Conservation (phyloP, 2,888 invertebrate species). For the Microctonus brassicae region DNA sequence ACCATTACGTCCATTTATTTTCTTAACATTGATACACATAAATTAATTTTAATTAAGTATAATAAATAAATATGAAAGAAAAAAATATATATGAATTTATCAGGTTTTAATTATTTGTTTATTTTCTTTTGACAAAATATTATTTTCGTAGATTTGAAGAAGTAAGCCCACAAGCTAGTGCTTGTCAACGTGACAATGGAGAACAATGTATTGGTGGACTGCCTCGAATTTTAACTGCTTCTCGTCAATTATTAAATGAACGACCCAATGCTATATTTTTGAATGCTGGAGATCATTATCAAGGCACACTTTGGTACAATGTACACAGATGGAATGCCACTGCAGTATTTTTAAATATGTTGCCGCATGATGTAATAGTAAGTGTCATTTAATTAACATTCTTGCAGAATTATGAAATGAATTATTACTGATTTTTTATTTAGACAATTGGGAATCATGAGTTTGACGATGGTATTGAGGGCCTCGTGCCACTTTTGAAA, state of each 20-base stretch:
- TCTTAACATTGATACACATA: not conserved
- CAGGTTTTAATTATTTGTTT: not conserved
- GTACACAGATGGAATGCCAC: conserved; percentile 82
- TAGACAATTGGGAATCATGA: conserved; percentile 91
- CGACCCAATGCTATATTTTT: conserved; percentile 77
- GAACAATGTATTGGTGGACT: conserved; percentile 78
- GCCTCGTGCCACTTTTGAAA: conserved; percentile 80
- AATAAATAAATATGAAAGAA: not conserved
- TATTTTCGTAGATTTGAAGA: conserved; percentile 73
- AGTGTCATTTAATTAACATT: conserved; percentile 41
- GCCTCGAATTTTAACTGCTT: conserved; percentile 75
- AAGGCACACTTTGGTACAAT: conserved; percentile 89
- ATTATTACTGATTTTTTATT: not conserved
- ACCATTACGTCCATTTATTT: not conserved
- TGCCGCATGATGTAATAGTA: conserved; percentile 85
- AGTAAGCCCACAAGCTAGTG: conserved; percentile 72
- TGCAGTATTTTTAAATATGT: conserved; percentile 80
- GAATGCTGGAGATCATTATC: conserved; percentile 88
- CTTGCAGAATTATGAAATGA: not conserved
- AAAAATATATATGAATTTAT: not conserved
- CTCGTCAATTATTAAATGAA: conserved; percentile 65
- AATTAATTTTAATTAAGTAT: not conserved
- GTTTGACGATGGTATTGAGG: conserved; percentile 83
- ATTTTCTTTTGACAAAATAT: not conserved
- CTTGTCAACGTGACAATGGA: conserved; percentile 71